Evolutionary conservation across 1,140 invertebrate genomes (phyloP).

Genomic region (Anoplophora glabripennis): DNA sequence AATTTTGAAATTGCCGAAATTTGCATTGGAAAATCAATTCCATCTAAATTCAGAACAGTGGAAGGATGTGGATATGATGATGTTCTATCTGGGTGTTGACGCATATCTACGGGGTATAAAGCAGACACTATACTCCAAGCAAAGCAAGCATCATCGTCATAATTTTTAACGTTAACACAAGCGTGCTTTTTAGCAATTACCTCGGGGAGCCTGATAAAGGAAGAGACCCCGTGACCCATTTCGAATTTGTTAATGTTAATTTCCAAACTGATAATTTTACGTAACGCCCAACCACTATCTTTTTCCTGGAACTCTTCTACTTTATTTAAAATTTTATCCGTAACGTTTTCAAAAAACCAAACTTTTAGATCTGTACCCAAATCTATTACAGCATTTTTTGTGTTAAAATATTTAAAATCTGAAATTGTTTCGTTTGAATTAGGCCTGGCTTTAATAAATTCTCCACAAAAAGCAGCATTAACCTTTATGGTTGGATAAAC

Average conservation of each 20-base stretch:
- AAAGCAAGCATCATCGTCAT: conserved; percentile 27
- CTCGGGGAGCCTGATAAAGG: not conserved
- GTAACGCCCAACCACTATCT: not conserved
- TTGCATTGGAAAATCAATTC: not conserved
- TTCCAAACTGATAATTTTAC: not conserved
- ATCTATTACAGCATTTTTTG: not conserved
- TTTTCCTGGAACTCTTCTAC: not conserved
- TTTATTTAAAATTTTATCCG: not conserved
- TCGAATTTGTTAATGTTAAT: not conserved
- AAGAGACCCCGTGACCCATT: not conserved
- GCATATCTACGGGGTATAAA: not conserved
- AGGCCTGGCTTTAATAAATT: not conserved
- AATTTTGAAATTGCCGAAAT: not conserved
- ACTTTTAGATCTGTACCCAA: not conserved
- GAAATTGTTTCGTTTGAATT: not conserved
- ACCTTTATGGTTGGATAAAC: not conserved
- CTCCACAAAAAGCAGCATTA: not conserved
- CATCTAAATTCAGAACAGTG: conserved; percentile 14
- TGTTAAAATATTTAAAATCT: not conserved
- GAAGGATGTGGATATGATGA: conserved; percentile 2
- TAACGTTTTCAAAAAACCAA: not conserved
- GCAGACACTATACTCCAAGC: conserved; percentile 25
- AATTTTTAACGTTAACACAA: conserved; percentile 23
- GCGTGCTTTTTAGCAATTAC: not conserved
- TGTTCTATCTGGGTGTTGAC: not conserved